Evolutionary conservation across 2,888 invertebrate species (phyloP).

Genomic region (Alentia gelatinosa): DNA sequence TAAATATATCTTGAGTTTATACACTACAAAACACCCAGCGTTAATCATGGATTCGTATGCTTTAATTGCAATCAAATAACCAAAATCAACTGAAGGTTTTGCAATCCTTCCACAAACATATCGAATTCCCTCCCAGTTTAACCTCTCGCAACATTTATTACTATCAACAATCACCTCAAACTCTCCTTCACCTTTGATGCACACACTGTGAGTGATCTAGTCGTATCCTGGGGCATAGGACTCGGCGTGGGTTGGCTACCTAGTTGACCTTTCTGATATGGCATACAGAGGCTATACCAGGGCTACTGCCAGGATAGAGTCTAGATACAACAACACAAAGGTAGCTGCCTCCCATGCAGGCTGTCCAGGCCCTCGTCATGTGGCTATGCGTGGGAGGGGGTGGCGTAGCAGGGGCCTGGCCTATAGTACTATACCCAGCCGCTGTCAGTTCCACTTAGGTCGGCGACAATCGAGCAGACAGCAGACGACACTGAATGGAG

Average conservation of each 20-base stretch:
- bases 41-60: no score
- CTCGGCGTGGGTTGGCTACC: neutral
- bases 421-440: conserved; percentile 37
- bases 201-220: neutral
- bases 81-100: no score
- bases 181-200: no score
- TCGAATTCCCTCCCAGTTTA: no score
- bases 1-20: no score
- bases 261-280: neutral
- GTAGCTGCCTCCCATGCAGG: neutral
- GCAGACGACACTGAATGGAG: conserved; percentile 23
- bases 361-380: no score
- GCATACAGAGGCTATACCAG: neutral
- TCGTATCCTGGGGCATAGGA: neutral
- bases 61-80: no score
- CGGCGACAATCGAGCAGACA: neutral
- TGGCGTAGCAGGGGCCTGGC: neutral
- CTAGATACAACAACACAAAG: conserved; percentile 11
- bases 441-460: conserved; percentile 33
- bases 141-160: no score
- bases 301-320: neutral
- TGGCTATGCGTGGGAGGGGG: neutral
- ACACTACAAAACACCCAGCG: no score
- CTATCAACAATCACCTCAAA: no score
- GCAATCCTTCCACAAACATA: no score